phyloP scores from a whole-genome alignment of 2,888 invertebrate genomes.

The Ctenicera cuprea region DNA sequence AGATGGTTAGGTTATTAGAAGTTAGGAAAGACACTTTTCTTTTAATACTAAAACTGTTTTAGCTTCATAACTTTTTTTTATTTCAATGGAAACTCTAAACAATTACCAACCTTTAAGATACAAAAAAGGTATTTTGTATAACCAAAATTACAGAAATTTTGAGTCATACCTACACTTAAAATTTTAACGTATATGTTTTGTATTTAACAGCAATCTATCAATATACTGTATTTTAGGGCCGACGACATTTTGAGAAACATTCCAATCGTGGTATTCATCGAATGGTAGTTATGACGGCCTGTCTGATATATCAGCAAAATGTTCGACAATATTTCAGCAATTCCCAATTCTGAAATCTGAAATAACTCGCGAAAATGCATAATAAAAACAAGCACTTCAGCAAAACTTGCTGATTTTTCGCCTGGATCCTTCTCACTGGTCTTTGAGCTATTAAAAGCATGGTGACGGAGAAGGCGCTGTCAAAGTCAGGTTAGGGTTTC shows the following conservation, averaged over 20 bases:
- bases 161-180: too few relatives aligned
- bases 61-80: too few relatives aligned
- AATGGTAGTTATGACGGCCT: conserved; percentile 8
- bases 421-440: conserved; percentile 26
- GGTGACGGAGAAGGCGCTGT: conserved; percentile 40
- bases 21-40: too few relatives aligned
- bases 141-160: too few relatives aligned
- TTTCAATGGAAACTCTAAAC: too few relatives aligned
- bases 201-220: background rate
- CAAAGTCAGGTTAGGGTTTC: conserved; percentile 47
- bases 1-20: too few relatives aligned
- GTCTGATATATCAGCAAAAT: background rate
- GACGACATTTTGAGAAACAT: background rate
- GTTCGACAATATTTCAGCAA: conserved; percentile 20
- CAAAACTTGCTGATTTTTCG: conserved; percentile 35
- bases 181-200: too few relatives aligned
- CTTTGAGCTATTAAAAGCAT: conserved; percentile 47
- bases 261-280: background rate
- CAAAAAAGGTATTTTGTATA: too few relatives aligned
- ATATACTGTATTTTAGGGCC: background rate
- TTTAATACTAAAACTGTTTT: too few relatives aligned
- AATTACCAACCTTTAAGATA: too few relatives aligned
- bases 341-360: conserved; percentile 20
- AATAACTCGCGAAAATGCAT: conserved; percentile 27
- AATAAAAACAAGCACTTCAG: conserved; percentile 32